Evolutionary conservation across 1,140 invertebrate genomes (phyloP), one percentile per base, ranked within the genome.

Genomic region (Geopemphigus sp.): DNA sequence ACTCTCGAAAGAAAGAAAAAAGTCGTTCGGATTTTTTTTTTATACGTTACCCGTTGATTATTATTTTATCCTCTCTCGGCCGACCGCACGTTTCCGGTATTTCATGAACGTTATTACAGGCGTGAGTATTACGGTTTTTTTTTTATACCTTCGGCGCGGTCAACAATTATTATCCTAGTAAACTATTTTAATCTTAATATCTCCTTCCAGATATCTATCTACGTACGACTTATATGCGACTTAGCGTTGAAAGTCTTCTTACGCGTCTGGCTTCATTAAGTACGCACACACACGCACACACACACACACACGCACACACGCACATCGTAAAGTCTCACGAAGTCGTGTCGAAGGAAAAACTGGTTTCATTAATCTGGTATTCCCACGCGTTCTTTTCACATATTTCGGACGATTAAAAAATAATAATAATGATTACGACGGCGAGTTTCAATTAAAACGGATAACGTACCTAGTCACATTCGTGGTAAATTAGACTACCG

Each of bases 251-350:
- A 72, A 72, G 68, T 54, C 68, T 72, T 70, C 66, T 53, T 14
- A n/a, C n/a, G 66, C 63, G n/a, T 50, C 66, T 47, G 66, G 22
- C 66, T 68, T 68, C 66, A 68, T 68, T 50, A 68, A 68, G 66
- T 68, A 50, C 45, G 26, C 45, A 14, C 39, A 39, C 32, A 8
- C 45, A 50, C 45, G n/a, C 39, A 39, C 32, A 8, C 45, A 50
- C 45, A 14, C 39, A 39, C 32, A 8, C 45, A 50, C 45, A 14
- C 39, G 8, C 32, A 8, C n/a, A n/a, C 45, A 50, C 45, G n/a
- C 39, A 39, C 32, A 8, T 53, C 29, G 29, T 54, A 68, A 53
- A 72, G 50, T 72, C 47, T 72, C 50, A 72, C 50, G 68, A 72
- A 72, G 17, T 72, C 68, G 50, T 72, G 68, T 72, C 24, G 22